phyloP scores from a whole-genome alignment of 1,140 invertebrate genomes.

The Brachionus paranguensis region DNA sequence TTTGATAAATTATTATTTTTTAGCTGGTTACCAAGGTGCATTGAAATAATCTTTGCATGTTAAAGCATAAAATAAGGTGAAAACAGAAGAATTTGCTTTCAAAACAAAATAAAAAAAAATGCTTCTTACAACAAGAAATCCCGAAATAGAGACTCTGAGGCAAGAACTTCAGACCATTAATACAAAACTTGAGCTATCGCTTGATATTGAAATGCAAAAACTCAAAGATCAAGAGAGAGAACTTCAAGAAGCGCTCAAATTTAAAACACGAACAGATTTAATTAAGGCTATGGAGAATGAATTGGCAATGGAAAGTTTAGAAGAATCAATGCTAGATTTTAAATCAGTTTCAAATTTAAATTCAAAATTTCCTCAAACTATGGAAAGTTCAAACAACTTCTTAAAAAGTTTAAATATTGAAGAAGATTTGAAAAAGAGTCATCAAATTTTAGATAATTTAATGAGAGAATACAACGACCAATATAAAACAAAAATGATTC shows the following conservation, averaged over 20 bases:
- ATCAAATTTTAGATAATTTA: slow-evolving; percentile 6
- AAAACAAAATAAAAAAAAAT: background rate
- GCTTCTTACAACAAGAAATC: background rate
- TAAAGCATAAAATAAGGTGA: background rate
- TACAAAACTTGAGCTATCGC: background rate
- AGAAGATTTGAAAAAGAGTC: background rate
- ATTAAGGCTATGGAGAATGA: slow-evolving; percentile 30
- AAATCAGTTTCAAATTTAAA: background rate
- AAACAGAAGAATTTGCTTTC: background rate
- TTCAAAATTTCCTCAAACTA: background rate
- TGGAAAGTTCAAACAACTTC: background rate
- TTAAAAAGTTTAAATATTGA: slow-evolving; percentile 3
- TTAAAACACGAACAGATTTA: slow-evolving; percentile 2
- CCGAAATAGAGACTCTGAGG: background rate
- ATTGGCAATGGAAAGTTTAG: background rate
- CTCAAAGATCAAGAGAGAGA: slow-evolving; percentile 24
- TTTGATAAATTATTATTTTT: background rate
- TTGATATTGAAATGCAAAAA: slow-evolving; percentile 15
- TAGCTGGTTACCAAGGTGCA: slow-evolving; percentile 10
- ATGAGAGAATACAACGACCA: background rate
- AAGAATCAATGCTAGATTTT: background rate
- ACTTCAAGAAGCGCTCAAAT: slow-evolving; percentile 17
- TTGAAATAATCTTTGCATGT: slow-evolving; percentile 13
- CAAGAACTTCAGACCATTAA: background rate
- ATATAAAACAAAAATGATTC: background rate